Evolutionary conservation across 2,888 invertebrate genomes (phyloP), one percentile per base, ranked within the genome.

Genomic region (Volucella inanis): DNA sequence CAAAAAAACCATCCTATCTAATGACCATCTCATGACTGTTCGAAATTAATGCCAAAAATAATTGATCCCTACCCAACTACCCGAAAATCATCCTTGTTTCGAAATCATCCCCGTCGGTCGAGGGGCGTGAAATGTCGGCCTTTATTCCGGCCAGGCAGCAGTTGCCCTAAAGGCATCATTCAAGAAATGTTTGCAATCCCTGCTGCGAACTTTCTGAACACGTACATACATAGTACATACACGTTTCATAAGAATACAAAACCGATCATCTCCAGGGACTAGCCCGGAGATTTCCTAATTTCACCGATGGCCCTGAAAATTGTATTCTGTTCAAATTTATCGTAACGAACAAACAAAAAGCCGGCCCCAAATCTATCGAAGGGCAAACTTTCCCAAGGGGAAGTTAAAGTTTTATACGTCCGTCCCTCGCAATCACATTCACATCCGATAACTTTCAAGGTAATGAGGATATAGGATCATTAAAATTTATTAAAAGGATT

Each of bases 401-500:
- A 64, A 74, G 74, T 54, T 59, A 50, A 77, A 78, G 72, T 62
- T 65, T 22, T 55, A 38, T 47, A 49, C 10, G 12, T 55, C 22
- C 71, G 4, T 31, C 31, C 31, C 31, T 31, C 31, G 6, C 6
- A 31, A 22, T 57, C 41, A 78, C 62, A 61, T 62, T 70, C 59
- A 65, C 72, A 74, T 83, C 45, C 50, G 67, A 52, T 71, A 77
- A 79, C 50, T 83, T 74, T 45, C 55, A 62, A 79, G 64, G 79
- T 75, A 84, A 79, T 75, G 65, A 71, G 84, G 79, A 84, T 79
- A 65, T 74, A 70, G 75, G 59, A 65, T 75, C 84, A 70, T 84
- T 84, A 70, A 65, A 75, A 84, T 84, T 75, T 79, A 84, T 84
- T 75, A 70, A 84, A 75, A 41, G 65, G 79, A 68, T 70, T 79